These are phyloP conservation scores for Zeus faber DNA, from an alignment of 2,113 vertebrate genomes.

Conservation along the genomic window DNA sequence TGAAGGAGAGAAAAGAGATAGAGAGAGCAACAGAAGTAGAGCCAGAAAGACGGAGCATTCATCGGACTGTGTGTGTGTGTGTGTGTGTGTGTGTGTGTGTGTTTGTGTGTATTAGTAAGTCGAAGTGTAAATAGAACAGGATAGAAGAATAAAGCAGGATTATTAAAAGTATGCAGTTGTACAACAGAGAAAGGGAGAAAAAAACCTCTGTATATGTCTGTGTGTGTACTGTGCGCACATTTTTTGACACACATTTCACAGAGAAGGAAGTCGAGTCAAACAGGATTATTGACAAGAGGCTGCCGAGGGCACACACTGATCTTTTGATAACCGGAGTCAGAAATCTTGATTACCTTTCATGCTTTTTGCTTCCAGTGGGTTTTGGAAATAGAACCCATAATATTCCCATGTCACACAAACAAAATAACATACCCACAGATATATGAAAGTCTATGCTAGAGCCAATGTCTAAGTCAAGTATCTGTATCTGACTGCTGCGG, in stretches of 20 bases:
- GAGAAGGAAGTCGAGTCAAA: conserved; percentile 27
- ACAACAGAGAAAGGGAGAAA: too few species aligned
- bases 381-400: conserved; percentile 17
- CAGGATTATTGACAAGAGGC: conserved; percentile 30
- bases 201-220: too few species aligned
- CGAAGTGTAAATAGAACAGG: too few species aligned
- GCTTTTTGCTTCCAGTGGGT: not conserved
- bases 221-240: too few species aligned
- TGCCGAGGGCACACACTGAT: conserved; percentile 28
- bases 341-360: conserved; percentile 37
- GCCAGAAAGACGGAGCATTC: not conserved
- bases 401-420: conserved; percentile 6
- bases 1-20: not conserved
- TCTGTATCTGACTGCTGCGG: too few species aligned
- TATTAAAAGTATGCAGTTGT: too few species aligned
- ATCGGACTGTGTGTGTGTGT: conserved; percentile 5
- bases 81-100: not conserved
- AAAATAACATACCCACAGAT: too few species aligned
- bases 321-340: conserved; percentile 31
- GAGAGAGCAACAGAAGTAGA: not conserved
- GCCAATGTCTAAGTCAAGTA: too few species aligned
- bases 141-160: too few species aligned
- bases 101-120: conserved; percentile 1
- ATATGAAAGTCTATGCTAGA: too few species aligned
- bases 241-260: too few species aligned